Evolutionary conservation across 2,888 invertebrate genomes (phyloP).

Genomic region (Nemoura dubitans): DNA sequence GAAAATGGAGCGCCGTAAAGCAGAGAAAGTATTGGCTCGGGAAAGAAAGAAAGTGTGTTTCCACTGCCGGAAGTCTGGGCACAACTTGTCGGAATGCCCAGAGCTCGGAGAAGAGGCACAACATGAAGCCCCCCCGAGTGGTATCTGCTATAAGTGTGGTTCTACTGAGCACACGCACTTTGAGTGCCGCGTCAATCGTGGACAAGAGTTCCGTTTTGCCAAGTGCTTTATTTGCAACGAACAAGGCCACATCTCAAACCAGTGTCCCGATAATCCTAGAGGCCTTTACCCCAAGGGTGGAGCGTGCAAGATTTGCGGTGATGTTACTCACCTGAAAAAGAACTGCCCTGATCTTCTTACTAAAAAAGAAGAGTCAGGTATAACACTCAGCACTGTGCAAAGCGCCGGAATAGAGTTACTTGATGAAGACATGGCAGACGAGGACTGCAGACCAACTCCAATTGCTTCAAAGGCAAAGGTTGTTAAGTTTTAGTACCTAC

Average conservation of each 20-base stretch:
- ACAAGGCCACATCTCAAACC: conserved; percentile 85
- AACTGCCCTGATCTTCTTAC: conserved; percentile 75
- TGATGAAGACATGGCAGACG: conserved; percentile 28
- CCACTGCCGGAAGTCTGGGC: conserved; percentile 81
- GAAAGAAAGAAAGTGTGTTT: conserved; percentile 78
- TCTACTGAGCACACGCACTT: conserved; percentile 85
- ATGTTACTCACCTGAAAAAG: conserved; percentile 84
- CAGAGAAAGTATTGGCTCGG: conserved; percentile 75
- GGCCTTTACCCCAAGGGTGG: conserved; percentile 89
- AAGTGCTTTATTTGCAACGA: conserved; percentile 89
- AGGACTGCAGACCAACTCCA: background rate
- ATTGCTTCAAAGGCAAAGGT: background rate
- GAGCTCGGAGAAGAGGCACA: conserved; percentile 62
- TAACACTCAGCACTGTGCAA: conserved; percentile 57
- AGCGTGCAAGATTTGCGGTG: conserved; percentile 83
- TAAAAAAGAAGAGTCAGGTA: conserved; percentile 61
- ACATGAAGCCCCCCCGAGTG: conserved; percentile 64
- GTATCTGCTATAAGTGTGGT: conserved; percentile 89
- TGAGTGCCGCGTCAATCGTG: conserved; percentile 74
- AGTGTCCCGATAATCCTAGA: conserved; percentile 88
- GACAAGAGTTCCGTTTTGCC: conserved; percentile 75
- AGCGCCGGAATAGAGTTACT: background rate
- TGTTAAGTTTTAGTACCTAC: conserved; percentile 16
- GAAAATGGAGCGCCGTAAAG: conserved; percentile 74
- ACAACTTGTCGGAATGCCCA: conserved; percentile 83